Base-by-base conservation (phyloP, 1,140 invertebrate species). In the Littorina saxatilis region DNA sequence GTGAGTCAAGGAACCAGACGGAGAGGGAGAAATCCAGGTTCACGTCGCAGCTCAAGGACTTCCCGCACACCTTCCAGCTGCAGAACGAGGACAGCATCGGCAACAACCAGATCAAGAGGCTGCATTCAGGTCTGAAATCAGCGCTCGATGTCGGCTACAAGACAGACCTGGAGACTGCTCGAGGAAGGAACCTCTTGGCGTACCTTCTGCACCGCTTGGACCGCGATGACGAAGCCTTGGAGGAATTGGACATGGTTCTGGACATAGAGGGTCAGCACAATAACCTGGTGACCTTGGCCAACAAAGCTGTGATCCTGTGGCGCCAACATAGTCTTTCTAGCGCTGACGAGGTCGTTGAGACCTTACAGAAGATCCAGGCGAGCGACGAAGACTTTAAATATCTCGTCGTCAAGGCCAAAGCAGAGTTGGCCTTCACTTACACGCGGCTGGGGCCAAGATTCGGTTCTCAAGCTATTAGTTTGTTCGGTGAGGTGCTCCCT, bases 91-190 rank as follows among this genome's bases (percentile, higher is more conserved):
- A 61, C 29, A 3, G 23, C 1, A 27, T 43, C 39, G 15, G 23
- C 52, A 15, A n/a, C 0, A 20, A 61, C 3, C n/a, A 43, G 5
- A 3, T 77, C 2, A 15, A 66, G 58, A 55, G 39, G 23, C 29
- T 76, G 43, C 32, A 55, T 23, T 35, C 32, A 1, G 76, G 52
- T 27, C 58, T 78, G 32, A 58, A 78, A 66, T 52, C 52, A 11
- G 76, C 52, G 29, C 9, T 78, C 4, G 27, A 27, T 35, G 52
- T 66, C 15, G 76, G 76, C 39, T 63, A 58, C 35, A 66, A 66
- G 76, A 78, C 76, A 43, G 2, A 11, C 3, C n/a, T 77, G 37
- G 76, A 78, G 29, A 78, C 76, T n/a, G 76, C 76, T 13, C 76
- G 76, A 17, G 58, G 35, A n/a, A 61, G 52, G 27, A 78, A 78